Evolutionary conservation across 2,113 vertebrate species (phyloP).

Genomic region (Pelusios castaneus): DNA sequence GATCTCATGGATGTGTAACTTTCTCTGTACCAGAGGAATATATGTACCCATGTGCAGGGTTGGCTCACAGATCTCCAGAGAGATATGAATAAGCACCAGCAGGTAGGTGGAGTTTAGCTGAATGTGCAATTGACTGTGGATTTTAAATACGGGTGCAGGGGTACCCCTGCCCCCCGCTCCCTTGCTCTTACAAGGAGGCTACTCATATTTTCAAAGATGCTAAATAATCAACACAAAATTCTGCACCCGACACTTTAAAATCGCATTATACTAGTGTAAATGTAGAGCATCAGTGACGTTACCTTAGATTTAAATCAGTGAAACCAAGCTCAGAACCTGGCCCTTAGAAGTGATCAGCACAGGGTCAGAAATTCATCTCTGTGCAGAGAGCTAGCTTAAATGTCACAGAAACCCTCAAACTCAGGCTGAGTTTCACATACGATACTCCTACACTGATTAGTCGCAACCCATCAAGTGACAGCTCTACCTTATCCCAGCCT

Average conservation of each 20-base stretch:
- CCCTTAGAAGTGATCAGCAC: no score
- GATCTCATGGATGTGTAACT: not conserved
- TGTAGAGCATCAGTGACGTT: not conserved
- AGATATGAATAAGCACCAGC: accelerated
- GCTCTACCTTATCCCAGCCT: not conserved
- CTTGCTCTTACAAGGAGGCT: no score
- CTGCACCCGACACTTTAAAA: no score
- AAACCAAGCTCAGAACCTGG: not conserved
- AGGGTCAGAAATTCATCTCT: not conserved
- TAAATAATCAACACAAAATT: not conserved
- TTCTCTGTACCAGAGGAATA: not conserved
- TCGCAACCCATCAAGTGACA: not conserved
- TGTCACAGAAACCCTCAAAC: not conserved
- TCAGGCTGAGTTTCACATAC: not conserved
- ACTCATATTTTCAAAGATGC: not conserved
- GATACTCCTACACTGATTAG: not conserved
- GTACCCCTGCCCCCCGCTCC: no score
- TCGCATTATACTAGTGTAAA: no score
- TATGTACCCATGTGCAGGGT: not conserved
- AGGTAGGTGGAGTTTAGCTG: not conserved
- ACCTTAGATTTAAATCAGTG: not conserved
- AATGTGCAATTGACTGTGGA: not conserved
- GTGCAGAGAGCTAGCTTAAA: not conserved
- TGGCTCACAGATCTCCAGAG: not conserved
- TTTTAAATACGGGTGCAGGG: not conserved